A percentile compares a stretch with the other conserved stretches of the same genome.
These are phyloP conservation scores for Lycophotia porphyrea DNA, from an alignment of 2,888 invertebrate species.

Conservation along the genomic window DNA sequence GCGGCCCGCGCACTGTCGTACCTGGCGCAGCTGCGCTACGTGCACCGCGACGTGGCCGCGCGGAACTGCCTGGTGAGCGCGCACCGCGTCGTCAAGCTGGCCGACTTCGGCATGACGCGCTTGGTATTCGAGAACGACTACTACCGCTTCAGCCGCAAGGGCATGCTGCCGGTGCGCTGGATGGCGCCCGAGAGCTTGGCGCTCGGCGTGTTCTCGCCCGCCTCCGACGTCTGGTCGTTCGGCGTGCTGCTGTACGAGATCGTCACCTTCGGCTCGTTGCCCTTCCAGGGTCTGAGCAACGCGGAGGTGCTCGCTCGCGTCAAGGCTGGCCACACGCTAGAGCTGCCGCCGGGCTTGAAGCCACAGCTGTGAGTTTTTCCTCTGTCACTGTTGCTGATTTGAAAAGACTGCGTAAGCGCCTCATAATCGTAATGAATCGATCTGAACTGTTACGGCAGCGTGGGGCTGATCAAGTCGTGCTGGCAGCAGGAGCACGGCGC, in stretches of 20 bases:
- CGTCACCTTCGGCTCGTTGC: conserved; percentile 97
- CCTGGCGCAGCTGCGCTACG: conserved; percentile 95
- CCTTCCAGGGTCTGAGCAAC: conserved; percentile 96
- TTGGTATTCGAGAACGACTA: conserved; percentile 97
- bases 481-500: conserved; percentile 93
- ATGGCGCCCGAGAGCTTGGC: conserved; percentile 97
- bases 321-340: conserved; percentile 93
- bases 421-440: background rate
- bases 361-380: conserved; percentile 93
- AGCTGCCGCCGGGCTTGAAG: conserved; percentile 94
- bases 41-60: conserved; percentile 96
- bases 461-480: conserved; percentile 94
- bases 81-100: conserved; percentile 93
- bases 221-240: conserved; percentile 97
- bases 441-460: conserved; percentile 86
- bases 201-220: conserved; percentile 95
- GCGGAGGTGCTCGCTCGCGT: conserved; percentile 95
- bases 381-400: background rate
- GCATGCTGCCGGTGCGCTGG: conserved; percentile 97
- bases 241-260: conserved; percentile 97
- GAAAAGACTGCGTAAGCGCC: background rate
- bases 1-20: conserved; percentile 96
- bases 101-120: conserved; percentile 98
- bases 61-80: conserved; percentile 95
- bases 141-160: conserved; percentile 96